Percentiles rank a stretch among this genome's conserved stretches.
These are phyloP conservation scores for Megaceryle torquata DNA, from an alignment of 2,113 vertebrate species.

Conservation along the genomic window DNA sequence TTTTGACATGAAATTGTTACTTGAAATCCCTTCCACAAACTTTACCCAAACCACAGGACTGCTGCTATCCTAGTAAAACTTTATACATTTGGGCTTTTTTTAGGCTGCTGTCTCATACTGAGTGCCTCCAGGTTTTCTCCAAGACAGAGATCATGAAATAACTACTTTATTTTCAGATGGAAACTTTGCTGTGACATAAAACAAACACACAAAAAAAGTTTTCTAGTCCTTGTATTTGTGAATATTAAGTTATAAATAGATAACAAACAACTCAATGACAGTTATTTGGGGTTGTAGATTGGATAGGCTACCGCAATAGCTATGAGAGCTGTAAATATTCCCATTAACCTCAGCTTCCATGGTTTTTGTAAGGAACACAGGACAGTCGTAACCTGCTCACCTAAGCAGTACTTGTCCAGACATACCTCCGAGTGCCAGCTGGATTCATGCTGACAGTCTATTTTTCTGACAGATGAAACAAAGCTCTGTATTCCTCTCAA, in stretches of 20 bases:
- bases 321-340: not conserved
- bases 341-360: not conserved
- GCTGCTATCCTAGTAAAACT: not conserved
- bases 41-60: not conserved
- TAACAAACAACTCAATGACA: not conserved
- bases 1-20: not conserved
- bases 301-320: not conserved
- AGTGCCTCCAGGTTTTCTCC: not conserved
- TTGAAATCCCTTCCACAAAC: not conserved
- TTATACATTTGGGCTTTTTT: not conserved
- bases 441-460: not conserved
- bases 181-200: not conserved
- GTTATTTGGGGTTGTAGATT: not conserved
- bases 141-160: not conserved
- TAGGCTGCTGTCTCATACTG: not conserved
- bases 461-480: not conserved
- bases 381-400: not conserved
- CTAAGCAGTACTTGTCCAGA: not conserved
- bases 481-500: not conserved
- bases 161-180: not conserved
- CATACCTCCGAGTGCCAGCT: accelerated
- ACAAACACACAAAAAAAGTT: not conserved
- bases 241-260: not conserved
- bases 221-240: not conserved
- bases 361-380: accelerated